Base-by-base conservation (phyloP, 2,113 vertebrate species). In the Anseranas semipalmata region DNA sequence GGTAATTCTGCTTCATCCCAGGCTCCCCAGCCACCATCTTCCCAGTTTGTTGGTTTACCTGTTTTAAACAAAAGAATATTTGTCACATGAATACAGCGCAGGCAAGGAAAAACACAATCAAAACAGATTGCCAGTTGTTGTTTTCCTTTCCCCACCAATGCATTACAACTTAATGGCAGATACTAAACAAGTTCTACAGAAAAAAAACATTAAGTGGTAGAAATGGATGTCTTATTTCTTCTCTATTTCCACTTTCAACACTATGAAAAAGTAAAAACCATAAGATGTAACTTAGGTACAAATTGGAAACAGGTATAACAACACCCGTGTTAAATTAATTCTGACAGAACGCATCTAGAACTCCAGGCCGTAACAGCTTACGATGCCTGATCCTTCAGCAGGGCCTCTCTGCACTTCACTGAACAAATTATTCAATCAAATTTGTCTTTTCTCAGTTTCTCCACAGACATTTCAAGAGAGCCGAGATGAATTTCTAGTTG, bases 1-100 rank as follows among this genome's bases (percentile, higher is more conserved):
- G 98, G 98, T 15, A 94, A 85, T 37, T 98, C 98, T 75, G 97
- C 94, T 82, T 98, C 98, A 85, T 98, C 98, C 98, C 98, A 99
- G 7, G 97, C 93, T 95, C 98, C 98, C 98, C 98, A 99, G 72
- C 96, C 97, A 90, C 98, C 98, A 90, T 98, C 98, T 93, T 98
- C 98, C 98, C 98, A 99, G 96, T 86, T 96, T 62, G 97, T 21
- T 50, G 98, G 96, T 94, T 98, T 98, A 83, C 98, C 98, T 98
- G 73, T 45, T 76, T 90, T 35, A 66, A 95, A 28, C 4, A 16
- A 85, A 78, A 84, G 82, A 80, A 86, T 9, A 87, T 41, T 48
- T 65, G 60, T 95, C 52, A 95, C 21, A 32, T 15, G 6, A 73
- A 79, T 59, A 62, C 4, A 77, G n/a, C 19, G 67, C 0, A 79